These are phyloP conservation scores for Pangasius krempfi DNA, from an alignment of 2,797 vertebrate genomes.

Conservation along the genomic window DNA sequence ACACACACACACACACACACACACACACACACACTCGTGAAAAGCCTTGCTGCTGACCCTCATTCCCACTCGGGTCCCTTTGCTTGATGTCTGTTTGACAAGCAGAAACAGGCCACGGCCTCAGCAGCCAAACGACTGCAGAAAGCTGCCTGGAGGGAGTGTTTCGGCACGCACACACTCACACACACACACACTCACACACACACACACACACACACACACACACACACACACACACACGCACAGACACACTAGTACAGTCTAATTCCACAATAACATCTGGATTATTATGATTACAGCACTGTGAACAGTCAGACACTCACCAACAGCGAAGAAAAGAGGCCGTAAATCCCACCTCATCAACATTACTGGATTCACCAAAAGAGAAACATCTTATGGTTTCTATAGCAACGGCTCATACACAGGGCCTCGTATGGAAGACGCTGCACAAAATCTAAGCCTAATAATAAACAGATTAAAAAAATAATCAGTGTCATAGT, in stretches of 20 bases:
- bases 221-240: no score
- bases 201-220: conserved; percentile 52
- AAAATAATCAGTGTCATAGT: no score
- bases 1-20: conserved; percentile 36
- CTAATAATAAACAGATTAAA: neutral
- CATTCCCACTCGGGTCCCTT: conserved; percentile 64
- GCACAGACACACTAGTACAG: neutral
- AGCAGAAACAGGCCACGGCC: conserved; percentile 69
- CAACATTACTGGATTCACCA: neutral
- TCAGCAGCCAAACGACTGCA: conserved; percentile 62
- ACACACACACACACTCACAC: conserved; percentile 10
- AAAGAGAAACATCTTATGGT: neutral
- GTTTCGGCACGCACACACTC: conserved; percentile 18
- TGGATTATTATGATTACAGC: neutral
- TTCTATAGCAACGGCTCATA: neutral
- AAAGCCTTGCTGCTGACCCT: conserved; percentile 69
- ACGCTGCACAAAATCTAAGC: no score
- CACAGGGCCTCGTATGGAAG: neutral
- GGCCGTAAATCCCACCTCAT: neutral
- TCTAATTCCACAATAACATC: neutral
- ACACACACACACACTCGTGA: neutral
- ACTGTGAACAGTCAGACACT: neutral
- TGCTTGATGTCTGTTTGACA: conserved; percentile 74
- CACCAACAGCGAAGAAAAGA: neutral
- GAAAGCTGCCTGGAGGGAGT: conserved; percentile 55